Evolutionary conservation across 2,113 vertebrate species (phyloP), one percentile per base, ranked within the genome.

Genomic region (Crocuta crocuta): DNA sequence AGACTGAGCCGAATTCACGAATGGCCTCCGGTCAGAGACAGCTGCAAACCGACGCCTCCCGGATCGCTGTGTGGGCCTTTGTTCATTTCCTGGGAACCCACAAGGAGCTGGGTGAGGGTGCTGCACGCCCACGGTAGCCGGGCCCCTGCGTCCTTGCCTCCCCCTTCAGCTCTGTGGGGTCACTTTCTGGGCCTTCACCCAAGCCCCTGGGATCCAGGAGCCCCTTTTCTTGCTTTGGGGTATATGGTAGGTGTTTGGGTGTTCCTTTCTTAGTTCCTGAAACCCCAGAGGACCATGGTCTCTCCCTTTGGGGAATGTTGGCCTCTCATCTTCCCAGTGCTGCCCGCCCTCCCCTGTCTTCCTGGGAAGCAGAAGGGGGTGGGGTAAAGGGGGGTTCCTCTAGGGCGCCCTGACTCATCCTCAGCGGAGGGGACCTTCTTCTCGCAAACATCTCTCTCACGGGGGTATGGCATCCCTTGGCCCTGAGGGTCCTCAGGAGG

Each of bases 11-110:
- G n/a, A 33, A 17, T 61, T 96, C 87, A 1, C 2, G 23, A 16
- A 45, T 39, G 70, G 95, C 66, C 48, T n/a, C 6, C 2, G 96
- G 55, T 88, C 76, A 92, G 17, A 31, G 91, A 58, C 81, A 61
- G 43, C 96, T 94, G 90, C 83, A 86, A 95, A 12, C 3, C 10
- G 89, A 93, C 24, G 0, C 50, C 11, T 50, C 74, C n/a, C 15
- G 39, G 0, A 15, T 10, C 24, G 35, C 83, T 98, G 94, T 94
- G 91, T 92, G 94, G 63, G 39, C 28, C 93, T 97, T 97, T 97
- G 90, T 98, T 93, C 81, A n/a, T 19, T 85, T 84, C 90, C 83
- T 91, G 94, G 91, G 95, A 96, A 85, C 65, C 26, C 1, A 1
- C 2, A 0, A 1, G 10, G 39, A 45, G 87, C 61, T 17, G 39